Base-by-base conservation (phyloP, 2,888 invertebrate species). In the Bombylius major region DNA sequence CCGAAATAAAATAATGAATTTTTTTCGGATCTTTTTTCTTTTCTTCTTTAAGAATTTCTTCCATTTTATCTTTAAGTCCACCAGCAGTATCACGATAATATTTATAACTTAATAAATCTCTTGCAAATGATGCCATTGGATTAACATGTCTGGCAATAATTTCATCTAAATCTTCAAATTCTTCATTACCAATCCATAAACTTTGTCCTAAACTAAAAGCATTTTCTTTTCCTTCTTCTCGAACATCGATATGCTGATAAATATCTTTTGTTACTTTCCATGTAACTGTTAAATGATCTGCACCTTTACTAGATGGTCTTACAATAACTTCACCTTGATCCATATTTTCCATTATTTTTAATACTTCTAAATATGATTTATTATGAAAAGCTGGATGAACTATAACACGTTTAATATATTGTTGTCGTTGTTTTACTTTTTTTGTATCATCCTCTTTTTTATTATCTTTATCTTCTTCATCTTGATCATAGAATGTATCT, bases 141-240 rank as follows among this genome's bases (percentile, higher is more conserved):
- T 91, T 94, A 6, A 99, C 87, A 75, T 94, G 84, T 12, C 98
- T 83, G 0, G 98, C 97, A 55, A 99, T 91, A 58, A 99, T 99
- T 84, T 99, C 99, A 73, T 99, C 99, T 42, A 99, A 77, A 75
- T 99, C 99, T 76, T 99, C 99, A 73, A 94, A 99, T 68, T 96
- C 95, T 66, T 96, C 91, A 59, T 81, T 84, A 44, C 85, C 86
- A 64, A 98, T 98, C 84, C 86, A 87, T 12, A 98, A 78, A 6
- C 83, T 82, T 66, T 83, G 83, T 53, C 98, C 98, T 62, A 99
- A 77, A 55, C 95, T 94, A 71, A 97, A 99, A 0, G 90, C 88
- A 70, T 98, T 97, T 68, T 92, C 89, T 76, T 99, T 99, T 13
- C 93, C 93, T 69, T 95, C 90, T 73, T 99, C 99, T 51, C 87